Evolutionary conservation across 2,888 invertebrate species (phyloP).

Genomic region (Mythimna albipuncta): DNA sequence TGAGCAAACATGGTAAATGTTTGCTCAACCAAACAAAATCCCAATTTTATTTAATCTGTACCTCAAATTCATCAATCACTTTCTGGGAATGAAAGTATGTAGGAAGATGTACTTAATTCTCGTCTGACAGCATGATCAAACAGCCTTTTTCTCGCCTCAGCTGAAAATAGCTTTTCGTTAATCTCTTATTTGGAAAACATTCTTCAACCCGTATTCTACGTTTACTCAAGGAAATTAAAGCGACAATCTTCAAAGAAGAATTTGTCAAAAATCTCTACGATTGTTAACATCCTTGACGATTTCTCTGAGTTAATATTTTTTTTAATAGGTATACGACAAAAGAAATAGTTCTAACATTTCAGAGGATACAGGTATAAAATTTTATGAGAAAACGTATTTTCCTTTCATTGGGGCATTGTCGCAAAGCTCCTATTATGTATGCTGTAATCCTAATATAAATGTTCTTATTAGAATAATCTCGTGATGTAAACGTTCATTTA

Average conservation of each 20-base stretch:
- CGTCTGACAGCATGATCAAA: conserved; percentile 30
- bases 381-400: neutral
- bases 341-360: too few species aligned
- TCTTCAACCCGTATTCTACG: neutral
- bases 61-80: conserved; percentile 35
- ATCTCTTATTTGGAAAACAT: conserved; percentile 1
- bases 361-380: too few species aligned
- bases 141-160: neutral
- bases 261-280: neutral
- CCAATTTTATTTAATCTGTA: conserved; percentile 20
- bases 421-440: neutral
- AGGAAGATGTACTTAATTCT: conserved; percentile 17
- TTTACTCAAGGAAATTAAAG: neutral
- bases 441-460: neutral
- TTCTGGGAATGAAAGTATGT: conserved; percentile 7
- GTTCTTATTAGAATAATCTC: neutral
- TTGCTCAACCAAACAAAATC: too few species aligned
- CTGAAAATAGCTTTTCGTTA: conserved; percentile 1
- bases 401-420: neutral
- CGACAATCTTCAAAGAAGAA: neutral
- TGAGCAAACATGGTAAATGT: conserved; percentile 1
- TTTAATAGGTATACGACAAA: neutral
- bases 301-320: neutral
- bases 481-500: conserved; percentile 1
- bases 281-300: neutral